A percentile compares a stretch with the other conserved stretches of the same genome.
phyloP scores from a whole-genome alignment of 2,888 invertebrate species.

The Chrysolina haemoptera region DNA sequence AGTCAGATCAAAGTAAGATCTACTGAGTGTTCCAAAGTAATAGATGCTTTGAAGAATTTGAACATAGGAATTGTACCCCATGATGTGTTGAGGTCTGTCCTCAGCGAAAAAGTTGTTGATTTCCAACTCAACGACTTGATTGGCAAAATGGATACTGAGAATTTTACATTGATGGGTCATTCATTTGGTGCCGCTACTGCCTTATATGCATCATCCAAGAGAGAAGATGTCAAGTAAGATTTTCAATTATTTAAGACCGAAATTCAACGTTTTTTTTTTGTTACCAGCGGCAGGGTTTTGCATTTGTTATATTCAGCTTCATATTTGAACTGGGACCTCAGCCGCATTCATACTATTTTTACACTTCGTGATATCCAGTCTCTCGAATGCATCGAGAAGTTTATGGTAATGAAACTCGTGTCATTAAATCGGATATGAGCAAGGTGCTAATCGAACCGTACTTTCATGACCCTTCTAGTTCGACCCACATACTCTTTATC shows the following conservation, averaged over 20 bases:
- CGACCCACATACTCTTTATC: too few relatives aligned
- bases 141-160: slow-evolving; percentile 69
- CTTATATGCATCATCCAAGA: slow-evolving; percentile 72
- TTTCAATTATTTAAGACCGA: slow-evolving; percentile 19
- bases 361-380: too few relatives aligned
- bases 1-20: slow-evolving; percentile 70
- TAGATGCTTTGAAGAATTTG: slow-evolving; percentile 71
- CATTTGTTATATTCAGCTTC: too few relatives aligned
- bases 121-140: slow-evolving; percentile 65
- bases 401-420: too few relatives aligned
- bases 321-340: too few relatives aligned
- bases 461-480: too few relatives aligned
- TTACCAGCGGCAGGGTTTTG: too few relatives aligned
- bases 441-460: too few relatives aligned
- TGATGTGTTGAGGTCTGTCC: slow-evolving; percentile 69
- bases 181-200: slow-evolving; percentile 79
- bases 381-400: too few relatives aligned
- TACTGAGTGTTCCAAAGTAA: slow-evolving; percentile 70
- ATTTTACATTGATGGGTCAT: slow-evolving; percentile 74
- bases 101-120: slow-evolving; percentile 48
- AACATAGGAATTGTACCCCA: slow-evolving; percentile 70
- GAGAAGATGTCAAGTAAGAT: slow-evolving; percentile 72
- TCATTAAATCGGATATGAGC: too few relatives aligned
- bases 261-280: neutral
- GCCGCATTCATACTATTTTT: too few relatives aligned